Percentiles rank a stretch among this genome's conserved stretches.
Evolutionary conservation across 2,888 invertebrate species (phyloP).

Genomic region (Diarsia rubi): DNA sequence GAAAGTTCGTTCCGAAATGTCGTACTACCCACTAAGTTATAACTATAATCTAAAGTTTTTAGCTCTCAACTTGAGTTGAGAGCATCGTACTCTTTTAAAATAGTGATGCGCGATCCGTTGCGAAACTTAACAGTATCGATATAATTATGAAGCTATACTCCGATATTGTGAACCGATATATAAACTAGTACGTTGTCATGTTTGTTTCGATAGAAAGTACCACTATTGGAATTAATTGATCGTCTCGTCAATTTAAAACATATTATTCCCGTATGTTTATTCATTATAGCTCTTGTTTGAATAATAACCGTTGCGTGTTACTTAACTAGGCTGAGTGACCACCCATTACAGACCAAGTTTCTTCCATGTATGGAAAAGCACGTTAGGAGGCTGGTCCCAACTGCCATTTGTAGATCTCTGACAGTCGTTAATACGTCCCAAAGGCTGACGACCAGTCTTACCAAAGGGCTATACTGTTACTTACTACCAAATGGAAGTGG

Average conservation of each 20-base stretch:
- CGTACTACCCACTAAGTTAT: conserved; percentile 57
- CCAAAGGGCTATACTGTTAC: too few relatives aligned
- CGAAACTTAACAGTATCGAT: neutral
- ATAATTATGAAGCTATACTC: neutral
- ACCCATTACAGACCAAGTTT: too few relatives aligned
- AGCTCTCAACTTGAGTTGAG: conserved; percentile 48
- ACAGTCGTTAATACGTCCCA: too few relatives aligned
- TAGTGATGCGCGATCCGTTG: neutral
- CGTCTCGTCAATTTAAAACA: neutral
- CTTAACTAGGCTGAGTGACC: too few relatives aligned
- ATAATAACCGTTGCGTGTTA: neutral
- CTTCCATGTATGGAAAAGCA: too few relatives aligned
- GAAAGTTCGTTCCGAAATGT: conserved; percentile 39
- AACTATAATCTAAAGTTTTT: conserved; percentile 63
- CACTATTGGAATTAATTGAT: neutral
- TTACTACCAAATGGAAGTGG: too few relatives aligned
- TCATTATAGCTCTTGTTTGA: neutral
- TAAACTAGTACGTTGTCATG: neutral
- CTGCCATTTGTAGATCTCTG: too few relatives aligned
- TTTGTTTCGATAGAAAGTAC: neutral
- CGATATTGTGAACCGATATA: neutral
- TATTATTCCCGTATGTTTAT: neutral
- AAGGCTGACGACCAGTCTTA: too few relatives aligned
- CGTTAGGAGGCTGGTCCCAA: too few relatives aligned
- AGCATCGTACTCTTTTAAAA: conserved; percentile 51